phyloP scores from a whole-genome alignment of 2,113 vertebrate species.

The Thinocorus orbignyianus region DNA sequence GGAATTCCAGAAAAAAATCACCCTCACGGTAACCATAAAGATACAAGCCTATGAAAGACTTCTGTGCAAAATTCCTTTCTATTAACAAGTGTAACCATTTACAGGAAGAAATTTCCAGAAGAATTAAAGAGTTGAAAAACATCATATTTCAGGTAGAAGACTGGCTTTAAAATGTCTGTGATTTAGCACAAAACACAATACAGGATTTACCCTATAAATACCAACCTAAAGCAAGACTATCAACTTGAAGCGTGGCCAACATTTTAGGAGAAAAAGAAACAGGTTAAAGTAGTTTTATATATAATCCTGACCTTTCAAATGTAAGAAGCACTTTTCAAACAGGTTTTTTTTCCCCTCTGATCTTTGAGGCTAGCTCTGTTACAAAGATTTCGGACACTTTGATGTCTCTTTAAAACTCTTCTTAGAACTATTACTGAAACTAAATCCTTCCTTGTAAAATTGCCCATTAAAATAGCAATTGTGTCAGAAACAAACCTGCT shows the following conservation, averaged over 20 bases:
- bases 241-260: neutral
- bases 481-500: neutral
- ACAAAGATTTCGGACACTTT: slow-evolving; percentile 57
- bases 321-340: slow-evolving; percentile 20
- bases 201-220: neutral
- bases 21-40: neutral
- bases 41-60: neutral
- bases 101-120: neutral
- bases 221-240: slow-evolving; percentile 11
- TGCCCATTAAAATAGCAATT: slow-evolving; percentile 46
- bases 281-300: neutral
- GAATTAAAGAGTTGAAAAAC: neutral
- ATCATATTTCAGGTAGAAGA: neutral
- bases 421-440: slow-evolving; percentile 58
- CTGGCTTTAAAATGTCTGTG: neutral
- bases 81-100: neutral
- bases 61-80: neutral
- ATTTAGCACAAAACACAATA: slow-evolving; percentile 13
- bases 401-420: slow-evolving; percentile 58
- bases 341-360: neutral
- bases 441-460: slow-evolving; percentile 57
- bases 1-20: neutral
- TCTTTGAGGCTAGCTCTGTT: slow-evolving; percentile 40
- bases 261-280: neutral
- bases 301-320: slow-evolving; percentile 43